Conservation (phyloP, 2,113 vertebrate genomes). For the Blennius ocellaris region DNA sequence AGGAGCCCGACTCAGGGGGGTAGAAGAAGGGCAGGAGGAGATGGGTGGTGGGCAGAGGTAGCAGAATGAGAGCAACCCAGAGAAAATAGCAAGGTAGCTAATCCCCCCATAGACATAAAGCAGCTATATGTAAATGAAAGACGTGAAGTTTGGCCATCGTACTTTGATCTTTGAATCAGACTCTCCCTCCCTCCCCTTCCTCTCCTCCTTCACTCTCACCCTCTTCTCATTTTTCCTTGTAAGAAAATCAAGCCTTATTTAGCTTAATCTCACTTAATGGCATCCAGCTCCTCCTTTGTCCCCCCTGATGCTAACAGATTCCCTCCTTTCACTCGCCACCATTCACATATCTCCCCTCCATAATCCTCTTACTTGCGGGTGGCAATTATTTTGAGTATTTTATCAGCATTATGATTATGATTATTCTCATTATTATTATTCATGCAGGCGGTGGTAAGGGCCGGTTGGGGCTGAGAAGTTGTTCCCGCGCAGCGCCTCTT, state of each 20-base stretch:
- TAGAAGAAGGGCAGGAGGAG: slow-evolving; percentile 46
- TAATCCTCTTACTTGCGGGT: slow-evolving; percentile 82
- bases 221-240: slow-evolving; percentile 69
- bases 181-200: slow-evolving; percentile 42
- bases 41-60: slow-evolving; percentile 54
- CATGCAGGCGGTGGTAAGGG: slow-evolving; percentile 59
- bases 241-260: slow-evolving; percentile 86
- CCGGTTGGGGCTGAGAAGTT: slow-evolving; percentile 58
- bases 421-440: slow-evolving; percentile 84
- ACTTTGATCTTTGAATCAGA: slow-evolving; percentile 83
- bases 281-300: slow-evolving; percentile 83
- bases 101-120: slow-evolving; percentile 78
- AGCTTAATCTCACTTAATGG: slow-evolving; percentile 87
- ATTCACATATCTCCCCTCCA: slow-evolving; percentile 76
- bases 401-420: slow-evolving; percentile 86
- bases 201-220: slow-evolving; percentile 67
- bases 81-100: slow-evolving; percentile 79
- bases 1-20: slow-evolving; percentile 36
- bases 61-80: slow-evolving; percentile 54
- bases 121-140: slow-evolving; percentile 88
- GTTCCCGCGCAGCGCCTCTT: slow-evolving; percentile 50
- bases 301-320: slow-evolving; percentile 80
- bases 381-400: slow-evolving; percentile 85
- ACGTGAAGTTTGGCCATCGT: slow-evolving; percentile 68
- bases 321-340: slow-evolving; percentile 74